These are phyloP conservation scores for Ennomos erosarius DNA, from an alignment of 2,888 invertebrate species.

Conservation along the genomic window DNA sequence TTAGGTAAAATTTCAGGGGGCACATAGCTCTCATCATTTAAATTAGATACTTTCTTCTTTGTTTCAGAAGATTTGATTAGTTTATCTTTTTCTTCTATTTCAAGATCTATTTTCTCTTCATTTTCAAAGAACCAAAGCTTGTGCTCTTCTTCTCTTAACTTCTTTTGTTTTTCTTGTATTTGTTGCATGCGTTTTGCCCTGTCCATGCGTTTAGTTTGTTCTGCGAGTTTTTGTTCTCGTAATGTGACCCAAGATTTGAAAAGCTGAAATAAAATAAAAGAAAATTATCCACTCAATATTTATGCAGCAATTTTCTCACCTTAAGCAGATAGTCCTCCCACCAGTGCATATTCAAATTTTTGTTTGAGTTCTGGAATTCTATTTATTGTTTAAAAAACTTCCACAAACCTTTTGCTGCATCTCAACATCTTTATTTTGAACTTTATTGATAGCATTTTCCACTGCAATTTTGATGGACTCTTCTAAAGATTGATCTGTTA, in stretches of 20 bases:
- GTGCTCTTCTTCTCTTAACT: slow-evolving; percentile 85
- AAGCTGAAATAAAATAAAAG: slow-evolving; percentile 56
- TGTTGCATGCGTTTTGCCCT: slow-evolving; percentile 80
- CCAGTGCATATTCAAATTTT: too few relatives aligned
- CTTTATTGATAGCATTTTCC: slow-evolving; percentile 82
- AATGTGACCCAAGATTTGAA: slow-evolving; percentile 86
- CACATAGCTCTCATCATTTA: slow-evolving; percentile 87
- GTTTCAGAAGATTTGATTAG: slow-evolving; percentile 53
- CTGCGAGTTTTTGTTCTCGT: slow-evolving; percentile 84
- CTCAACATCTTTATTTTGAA: slow-evolving; percentile 85
- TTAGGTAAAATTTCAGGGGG: slow-evolving; percentile 88
- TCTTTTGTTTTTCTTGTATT: slow-evolving; percentile 81
- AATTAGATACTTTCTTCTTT: slow-evolving; percentile 77
- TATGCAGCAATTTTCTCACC: too few relatives aligned
- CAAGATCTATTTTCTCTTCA: slow-evolving; percentile 89
- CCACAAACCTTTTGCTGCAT: slow-evolving; percentile 80
- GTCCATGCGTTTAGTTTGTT: slow-evolving; percentile 85
- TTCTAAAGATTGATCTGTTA: slow-evolving; percentile 61
- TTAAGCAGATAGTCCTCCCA: too few relatives aligned
- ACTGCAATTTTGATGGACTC: slow-evolving; percentile 79
- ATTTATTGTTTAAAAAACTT: too few relatives aligned
- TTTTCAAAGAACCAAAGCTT: slow-evolving; percentile 93
- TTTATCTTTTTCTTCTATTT: slow-evolving; percentile 87
- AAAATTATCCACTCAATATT: too few relatives aligned
- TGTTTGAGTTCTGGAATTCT: too few relatives aligned